Conservation (phyloP, 2,113 vertebrate genomes). For the Lophius piscatorius region DNA sequence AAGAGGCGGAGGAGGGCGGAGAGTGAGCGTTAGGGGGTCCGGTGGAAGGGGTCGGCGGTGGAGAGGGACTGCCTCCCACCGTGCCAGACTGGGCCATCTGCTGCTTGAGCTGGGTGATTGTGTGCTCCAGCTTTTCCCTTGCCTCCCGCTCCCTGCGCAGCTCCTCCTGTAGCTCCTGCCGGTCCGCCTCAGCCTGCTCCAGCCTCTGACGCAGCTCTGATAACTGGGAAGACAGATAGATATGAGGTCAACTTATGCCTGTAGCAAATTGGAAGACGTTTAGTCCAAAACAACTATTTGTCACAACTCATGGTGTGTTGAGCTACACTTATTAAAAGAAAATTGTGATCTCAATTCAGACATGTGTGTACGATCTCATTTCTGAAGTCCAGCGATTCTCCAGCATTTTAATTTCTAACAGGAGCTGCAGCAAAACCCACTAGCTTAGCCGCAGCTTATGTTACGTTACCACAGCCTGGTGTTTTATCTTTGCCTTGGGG, state of each 20-base stretch:
- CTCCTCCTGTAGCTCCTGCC: slow-evolving; percentile 95
- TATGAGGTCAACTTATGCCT: slow-evolving; percentile 12
- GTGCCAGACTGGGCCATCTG: slow-evolving; percentile 84
- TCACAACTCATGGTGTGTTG: background rate
- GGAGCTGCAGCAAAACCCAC: too few species aligned
- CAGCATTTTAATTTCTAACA: too few species aligned
- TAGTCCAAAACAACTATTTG: slow-evolving; percentile 3
- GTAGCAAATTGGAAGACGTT: background rate
- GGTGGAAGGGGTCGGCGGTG: slow-evolving; percentile 67
- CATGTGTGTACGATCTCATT: too few species aligned
- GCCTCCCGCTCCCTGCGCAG: slow-evolving; percentile 92
- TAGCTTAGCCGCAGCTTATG: too few species aligned
- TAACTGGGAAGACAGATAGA: slow-evolving; percentile 76
- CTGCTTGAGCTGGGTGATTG: slow-evolving; percentile 90
- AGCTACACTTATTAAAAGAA: too few species aligned
- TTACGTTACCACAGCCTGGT: too few species aligned
- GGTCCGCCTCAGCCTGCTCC: slow-evolving; percentile 91
- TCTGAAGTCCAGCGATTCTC: too few species aligned
- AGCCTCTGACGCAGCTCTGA: slow-evolving; percentile 89
- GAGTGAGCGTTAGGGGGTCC: slow-evolving; percentile 60
- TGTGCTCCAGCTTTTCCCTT: slow-evolving; percentile 90
- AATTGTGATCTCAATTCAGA: too few species aligned
- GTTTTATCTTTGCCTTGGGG: too few species aligned
- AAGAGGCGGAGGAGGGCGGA: slow-evolving; percentile 47
- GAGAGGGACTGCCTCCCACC: slow-evolving; percentile 72